Evolutionary conservation across 2,113 vertebrate species (phyloP).

Genomic region (Syngnathus floridae): DNA sequence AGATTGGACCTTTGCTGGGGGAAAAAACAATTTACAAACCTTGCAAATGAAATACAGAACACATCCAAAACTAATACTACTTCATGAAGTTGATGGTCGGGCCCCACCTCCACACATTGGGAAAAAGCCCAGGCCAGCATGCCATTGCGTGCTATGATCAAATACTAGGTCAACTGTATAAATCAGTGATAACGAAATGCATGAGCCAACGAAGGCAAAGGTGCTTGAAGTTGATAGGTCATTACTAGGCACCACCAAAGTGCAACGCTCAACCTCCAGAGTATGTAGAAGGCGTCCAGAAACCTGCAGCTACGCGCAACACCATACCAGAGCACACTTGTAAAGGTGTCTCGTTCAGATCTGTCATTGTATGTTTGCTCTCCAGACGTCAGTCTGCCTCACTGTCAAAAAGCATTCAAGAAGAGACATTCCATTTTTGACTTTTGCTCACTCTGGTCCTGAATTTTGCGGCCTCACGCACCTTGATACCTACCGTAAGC

Average conservation of each 20-base stretch:
- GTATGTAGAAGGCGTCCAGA: neutral
- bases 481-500: neutral
- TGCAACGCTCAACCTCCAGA: neutral
- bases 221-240: neutral
- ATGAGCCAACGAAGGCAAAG: neutral
- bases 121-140: too few relatives aligned
- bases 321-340: neutral
- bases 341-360: neutral
- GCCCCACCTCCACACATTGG: too few relatives aligned
- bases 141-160: too few relatives aligned
- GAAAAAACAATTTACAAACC: too few relatives aligned
- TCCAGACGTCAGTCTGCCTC: neutral
- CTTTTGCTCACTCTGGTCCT: neutral
- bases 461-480: neutral
- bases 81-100: too few relatives aligned
- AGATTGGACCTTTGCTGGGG: too few relatives aligned
- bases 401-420: neutral
- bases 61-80: too few relatives aligned
- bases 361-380: neutral
- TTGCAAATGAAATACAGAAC: too few relatives aligned
- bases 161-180: too few relatives aligned
- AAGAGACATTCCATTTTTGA: neutral
- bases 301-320: neutral
- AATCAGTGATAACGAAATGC: too few relatives aligned
- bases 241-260: constrained; percentile 15